Base-by-base conservation (phyloP, 2,113 vertebrate genomes). In the Zosterops borbonicus region DNA sequence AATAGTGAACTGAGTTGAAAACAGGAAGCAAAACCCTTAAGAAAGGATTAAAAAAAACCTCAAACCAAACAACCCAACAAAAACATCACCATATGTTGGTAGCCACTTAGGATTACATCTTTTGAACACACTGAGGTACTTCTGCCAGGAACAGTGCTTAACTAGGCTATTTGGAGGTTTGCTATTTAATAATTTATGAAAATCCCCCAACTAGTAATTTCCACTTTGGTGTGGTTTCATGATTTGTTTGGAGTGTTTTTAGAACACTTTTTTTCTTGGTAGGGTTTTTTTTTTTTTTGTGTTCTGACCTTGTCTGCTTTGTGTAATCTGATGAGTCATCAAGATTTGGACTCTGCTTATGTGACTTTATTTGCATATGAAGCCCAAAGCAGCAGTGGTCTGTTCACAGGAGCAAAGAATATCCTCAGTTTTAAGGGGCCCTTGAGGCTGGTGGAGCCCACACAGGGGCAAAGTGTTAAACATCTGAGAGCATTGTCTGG, bases 1-100 rank as follows among this genome's bases (percentile, higher is more conserved):
- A 87, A 86, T 79, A 91, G 73, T 33, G 49, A 88, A 12, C 33
- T 80, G 58, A 4, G 12, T 83, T 70, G 47, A 49, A 84, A 93
- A 82, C 17, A n/a, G 62, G 56, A 90, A 87, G 25, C 14, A 69
- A 59, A 93, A 42, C 49, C 16, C 14, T 64, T 59, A 63, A 52
- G 58, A 73, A 87, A 78, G 24, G 28, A 79, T 82, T 6, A 25
- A 73, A 79, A 85, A 29, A 64, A 27, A 1, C 9, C 18, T 4
- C 8, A 73, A 59, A 64, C 31, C 16, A 53, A 60, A 41, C 21
- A 33, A 7, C 11, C 20, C 18, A 55, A 70, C n/a, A 71, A 75
- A 93, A 67, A 78, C 6, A 70, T 31, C 28, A 44, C 75, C 58
- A 44, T 83, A 71, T 75, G 33, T 55, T 64, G 47, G 33, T 52